Evolutionary conservation across 2,113 vertebrate genomes (phyloP), one percentile per base, ranked within the genome.

Genomic region (Equus przewalskii): DNA sequence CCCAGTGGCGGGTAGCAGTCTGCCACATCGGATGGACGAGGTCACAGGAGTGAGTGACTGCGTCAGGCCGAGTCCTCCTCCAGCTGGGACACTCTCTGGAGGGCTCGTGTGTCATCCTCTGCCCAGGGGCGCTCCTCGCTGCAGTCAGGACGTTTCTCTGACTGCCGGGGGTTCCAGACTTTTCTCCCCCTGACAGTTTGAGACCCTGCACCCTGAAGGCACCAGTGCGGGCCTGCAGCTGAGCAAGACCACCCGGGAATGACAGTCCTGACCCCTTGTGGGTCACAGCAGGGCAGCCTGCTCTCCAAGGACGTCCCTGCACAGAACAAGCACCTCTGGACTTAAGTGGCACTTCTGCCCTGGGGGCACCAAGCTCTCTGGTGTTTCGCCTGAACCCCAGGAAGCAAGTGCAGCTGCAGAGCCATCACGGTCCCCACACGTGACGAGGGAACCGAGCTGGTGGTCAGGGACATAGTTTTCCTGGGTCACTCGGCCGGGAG

Each of bases 41-140:
- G 80, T 41, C 16, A 56, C 13, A 67, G 33, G 18, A 24, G 79
- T 36, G 65, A 10, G 21, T 41, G 36, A 41, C 18, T 4, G 7
- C 0, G 3, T 36, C 2, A 58, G 49, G 49, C 89, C 1, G n/a
- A 89, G 46, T 56, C 33, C 64, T 11, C 13, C 13, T 3, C 51
- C 12, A 3, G 28, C 46, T 7, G 18, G 62, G 46, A 46, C 1
- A 36, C 51, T 9, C 11, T 41, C 7, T 72, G 65, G 41, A 60
- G 19, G 44, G 24, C 10, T 12, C 6, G 65, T 21, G 18, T 46
- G 44, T 22, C 41, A 30, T 26, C 70, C 69, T 51, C 49, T 12
- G 10, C 12, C 49, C 49, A 51, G 2, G 1, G 18, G n/a, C 1
- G 6, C 26, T 1, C 64, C 44, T 58, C 0, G 9, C 6, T 2